Base-by-base conservation (phyloP, 2,113 vertebrate genomes). In the Pteropus alecto region DNA sequence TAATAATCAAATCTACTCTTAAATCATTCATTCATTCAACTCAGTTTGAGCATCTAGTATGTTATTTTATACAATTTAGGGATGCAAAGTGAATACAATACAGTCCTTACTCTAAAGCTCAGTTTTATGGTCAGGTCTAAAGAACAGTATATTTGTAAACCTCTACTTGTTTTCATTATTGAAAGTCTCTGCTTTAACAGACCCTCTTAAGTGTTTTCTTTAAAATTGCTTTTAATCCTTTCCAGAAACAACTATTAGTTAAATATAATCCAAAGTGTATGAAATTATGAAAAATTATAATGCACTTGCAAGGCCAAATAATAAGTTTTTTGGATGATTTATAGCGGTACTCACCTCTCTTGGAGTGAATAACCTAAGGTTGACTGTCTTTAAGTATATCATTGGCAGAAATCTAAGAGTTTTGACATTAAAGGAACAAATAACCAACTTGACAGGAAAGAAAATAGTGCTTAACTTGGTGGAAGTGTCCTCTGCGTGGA, bases 231-330 rank as follows among this genome's bases (percentile, higher is more conserved):
- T 92, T 90, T 68, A 83, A 56, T 79, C 41, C 22, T 81, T 70
- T 81, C n/a, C 16, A 85, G 63, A 88, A 95, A 65, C 10, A 94
- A 46, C 33, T 81, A 11, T 61, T 89, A 58, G 93, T 60, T 79
- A 96, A 88, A 43, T 14, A 79, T 70, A 93, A 85, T 71, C 93
- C 46, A 89, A 90, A 88, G 90, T 78, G 51, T 77, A 76, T 77
- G 11, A 83, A 95, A 91, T 93, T 88, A 81, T 77, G 35, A 95
- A 96, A 83, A 90, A 93, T 70, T 73, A 78, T 91, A 58, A 76
- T 82, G 4, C 26, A 51, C 35, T 58, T n/a, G 15, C 16, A 95
- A 94, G 58, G 38, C 18, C 56, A 96, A 95, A 63, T 10, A 93
- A 33, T 43, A 15, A 43, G 15, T 6, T 41, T 70, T 86, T 11